Evolutionary conservation across 2,113 vertebrate species (phyloP).

Genomic region (Lophura nycthemera): DNA sequence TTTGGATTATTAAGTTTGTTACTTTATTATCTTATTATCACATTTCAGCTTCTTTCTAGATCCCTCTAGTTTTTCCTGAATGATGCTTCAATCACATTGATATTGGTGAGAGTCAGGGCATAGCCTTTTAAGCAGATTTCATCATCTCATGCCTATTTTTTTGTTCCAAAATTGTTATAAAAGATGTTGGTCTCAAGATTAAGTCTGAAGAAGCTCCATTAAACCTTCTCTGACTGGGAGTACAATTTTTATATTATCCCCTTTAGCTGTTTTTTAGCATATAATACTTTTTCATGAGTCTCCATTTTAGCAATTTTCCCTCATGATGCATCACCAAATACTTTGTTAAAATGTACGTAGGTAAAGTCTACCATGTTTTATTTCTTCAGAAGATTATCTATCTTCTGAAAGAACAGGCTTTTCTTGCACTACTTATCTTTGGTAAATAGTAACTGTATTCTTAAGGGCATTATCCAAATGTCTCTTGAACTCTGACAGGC

Average conservation of each 20-base stretch:
- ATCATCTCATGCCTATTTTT: neutral
- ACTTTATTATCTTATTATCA: neutral
- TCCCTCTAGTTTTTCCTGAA: neutral
- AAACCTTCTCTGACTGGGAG: neutral
- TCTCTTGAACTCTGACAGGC: neutral
- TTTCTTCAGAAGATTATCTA: conserved; percentile 12
- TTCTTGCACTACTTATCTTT: too few relatives aligned
- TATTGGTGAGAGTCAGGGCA: neutral
- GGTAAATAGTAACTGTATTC: too few relatives aligned
- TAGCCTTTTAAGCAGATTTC: neutral
- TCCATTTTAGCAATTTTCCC: neutral
- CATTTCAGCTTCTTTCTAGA: neutral
- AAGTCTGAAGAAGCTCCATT: neutral
- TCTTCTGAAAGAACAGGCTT: neutral
- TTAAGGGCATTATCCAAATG: neutral
- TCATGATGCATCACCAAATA: neutral
- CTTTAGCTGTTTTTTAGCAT: neutral
- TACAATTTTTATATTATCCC: neutral
- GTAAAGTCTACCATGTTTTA: neutral
- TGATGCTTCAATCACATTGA: neutral
- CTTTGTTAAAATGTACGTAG: neutral
- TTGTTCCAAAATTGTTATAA: neutral
- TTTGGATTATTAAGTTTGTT: neutral
- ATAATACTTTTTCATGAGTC: neutral
- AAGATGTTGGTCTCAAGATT: neutral